A percentile compares a stretch with the other conserved stretches of the same genome.
Conservation (phyloP, 2,797 vertebrate genomes). For the Tinamus major region DNA sequence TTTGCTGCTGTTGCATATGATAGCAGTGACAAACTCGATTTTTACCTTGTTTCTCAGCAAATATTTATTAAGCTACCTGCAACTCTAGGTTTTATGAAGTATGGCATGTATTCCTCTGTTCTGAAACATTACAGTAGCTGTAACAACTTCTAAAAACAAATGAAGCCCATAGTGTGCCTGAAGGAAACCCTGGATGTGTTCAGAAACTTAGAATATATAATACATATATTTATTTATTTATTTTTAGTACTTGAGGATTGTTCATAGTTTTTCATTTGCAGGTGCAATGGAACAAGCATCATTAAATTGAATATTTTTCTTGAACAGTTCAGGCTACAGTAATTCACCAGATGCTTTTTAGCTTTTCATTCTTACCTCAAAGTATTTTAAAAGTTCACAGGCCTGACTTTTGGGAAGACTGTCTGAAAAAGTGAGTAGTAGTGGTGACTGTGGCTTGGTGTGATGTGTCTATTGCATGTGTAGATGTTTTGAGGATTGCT, state of each 20-base stretch:
- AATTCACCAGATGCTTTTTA: neutral
- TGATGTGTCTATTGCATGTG: neutral
- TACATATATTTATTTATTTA: too few relatives aligned
- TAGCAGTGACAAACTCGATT: neutral
- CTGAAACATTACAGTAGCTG: neutral
- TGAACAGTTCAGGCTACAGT: neutral
- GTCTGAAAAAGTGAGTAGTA: neutral
- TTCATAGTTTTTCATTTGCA: neutral
- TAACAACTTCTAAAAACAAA: neutral
- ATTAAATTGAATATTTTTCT: neutral
- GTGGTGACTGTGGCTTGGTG: neutral
- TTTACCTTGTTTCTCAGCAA: neutral
- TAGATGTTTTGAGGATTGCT: neutral
- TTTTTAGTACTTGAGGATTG: neutral
- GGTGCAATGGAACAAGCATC: neutral
- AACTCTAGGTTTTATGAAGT: neutral
- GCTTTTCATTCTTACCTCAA: neutral
- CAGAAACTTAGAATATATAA: neutral
- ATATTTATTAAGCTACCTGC: neutral
- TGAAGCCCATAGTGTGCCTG: neutral
- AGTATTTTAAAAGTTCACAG: neutral
- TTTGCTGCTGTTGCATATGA: neutral
- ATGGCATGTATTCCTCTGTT: neutral
- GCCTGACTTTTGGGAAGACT: neutral
- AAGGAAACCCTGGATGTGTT: neutral